phyloP scores from a whole-genome alignment of 1,140 invertebrate genomes.

The Nixonia krombeini region DNA sequence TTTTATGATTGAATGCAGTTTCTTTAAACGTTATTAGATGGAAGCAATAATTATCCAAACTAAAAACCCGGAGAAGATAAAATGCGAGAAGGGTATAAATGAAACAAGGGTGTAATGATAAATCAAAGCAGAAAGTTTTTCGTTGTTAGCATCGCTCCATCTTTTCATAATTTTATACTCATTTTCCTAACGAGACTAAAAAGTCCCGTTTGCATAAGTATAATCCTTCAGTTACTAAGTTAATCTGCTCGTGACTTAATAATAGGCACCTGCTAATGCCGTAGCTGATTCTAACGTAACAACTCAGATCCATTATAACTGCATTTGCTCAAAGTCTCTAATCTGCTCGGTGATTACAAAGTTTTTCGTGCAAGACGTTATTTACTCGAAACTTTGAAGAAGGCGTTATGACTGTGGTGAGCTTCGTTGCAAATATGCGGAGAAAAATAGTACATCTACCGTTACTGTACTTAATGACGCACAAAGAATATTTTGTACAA shows the following conservation, averaged over 20 bases:
- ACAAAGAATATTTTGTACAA: too few relatives aligned
- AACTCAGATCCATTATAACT: slow-evolving; percentile 32
- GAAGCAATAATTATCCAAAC: not conserved
- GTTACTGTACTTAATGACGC: too few relatives aligned
- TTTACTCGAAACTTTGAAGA: slow-evolving; percentile 9
- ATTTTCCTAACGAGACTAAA: slow-evolving; percentile 40
- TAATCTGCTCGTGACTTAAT: slow-evolving; percentile 36
- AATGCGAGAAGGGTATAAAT: not conserved
- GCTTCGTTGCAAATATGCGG: too few relatives aligned
- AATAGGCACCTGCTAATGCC: slow-evolving; percentile 38
- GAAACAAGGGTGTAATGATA: slow-evolving; percentile 12
- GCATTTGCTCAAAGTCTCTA: slow-evolving; percentile 32
- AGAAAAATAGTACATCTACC: too few relatives aligned
- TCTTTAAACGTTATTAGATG: not conserved
- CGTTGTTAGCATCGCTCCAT: slow-evolving; percentile 4
- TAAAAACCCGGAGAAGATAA: not conserved
- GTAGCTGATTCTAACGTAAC: slow-evolving; percentile 23
- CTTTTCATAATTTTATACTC: slow-evolving; percentile 25
- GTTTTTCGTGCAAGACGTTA: slow-evolving; percentile 22
- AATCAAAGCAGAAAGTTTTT: slow-evolving; percentile 19
- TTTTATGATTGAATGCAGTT: too few relatives aligned
- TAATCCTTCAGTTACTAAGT: slow-evolving; percentile 43
- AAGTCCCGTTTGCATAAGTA: slow-evolving; percentile 45
- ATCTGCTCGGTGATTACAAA: slow-evolving; percentile 27
- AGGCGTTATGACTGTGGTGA: too few relatives aligned